Conservation (phyloP, 2,888 invertebrate genomes). For the Ophioninae sp. region DNA sequence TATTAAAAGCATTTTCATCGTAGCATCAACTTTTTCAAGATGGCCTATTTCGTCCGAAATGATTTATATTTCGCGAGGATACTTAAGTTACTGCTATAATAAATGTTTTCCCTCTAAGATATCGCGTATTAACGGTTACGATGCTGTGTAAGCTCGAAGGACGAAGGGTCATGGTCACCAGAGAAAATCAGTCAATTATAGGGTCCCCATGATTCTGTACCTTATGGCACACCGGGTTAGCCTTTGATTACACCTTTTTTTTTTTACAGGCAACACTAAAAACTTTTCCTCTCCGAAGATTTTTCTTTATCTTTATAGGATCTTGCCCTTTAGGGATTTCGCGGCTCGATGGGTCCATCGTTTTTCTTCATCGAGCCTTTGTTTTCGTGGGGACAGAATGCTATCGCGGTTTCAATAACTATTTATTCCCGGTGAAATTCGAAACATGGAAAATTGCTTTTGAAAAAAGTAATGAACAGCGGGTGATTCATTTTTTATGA, state of each 20-base stretch:
- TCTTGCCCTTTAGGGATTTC: constrained; percentile 10
- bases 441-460: too few relatives aligned
- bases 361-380: background rate
- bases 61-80: too few relatives aligned
- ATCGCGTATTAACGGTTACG: background rate
- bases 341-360: background rate
- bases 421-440: too few relatives aligned
- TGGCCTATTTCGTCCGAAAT: too few relatives aligned
- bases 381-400: background rate
- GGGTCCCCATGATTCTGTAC: constrained; percentile 4
- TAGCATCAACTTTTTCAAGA: too few relatives aligned
- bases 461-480: too few relatives aligned
- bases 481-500: too few relatives aligned
- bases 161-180: background rate
- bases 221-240: constrained; percentile 12
- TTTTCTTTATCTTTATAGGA: constrained; percentile 9
- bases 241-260: constrained; percentile 13
- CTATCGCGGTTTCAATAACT: background rate
- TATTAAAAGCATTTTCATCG: too few relatives aligned
- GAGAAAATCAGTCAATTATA: background rate
- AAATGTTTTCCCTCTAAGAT: background rate
- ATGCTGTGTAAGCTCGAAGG: constrained; percentile 7
- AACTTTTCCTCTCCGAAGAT: background rate
- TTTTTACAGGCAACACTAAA: constrained; percentile 3
- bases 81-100: background rate